phyloP scores from a whole-genome alignment of 2,888 invertebrate species.

The Leptinotarsa juncta region DNA sequence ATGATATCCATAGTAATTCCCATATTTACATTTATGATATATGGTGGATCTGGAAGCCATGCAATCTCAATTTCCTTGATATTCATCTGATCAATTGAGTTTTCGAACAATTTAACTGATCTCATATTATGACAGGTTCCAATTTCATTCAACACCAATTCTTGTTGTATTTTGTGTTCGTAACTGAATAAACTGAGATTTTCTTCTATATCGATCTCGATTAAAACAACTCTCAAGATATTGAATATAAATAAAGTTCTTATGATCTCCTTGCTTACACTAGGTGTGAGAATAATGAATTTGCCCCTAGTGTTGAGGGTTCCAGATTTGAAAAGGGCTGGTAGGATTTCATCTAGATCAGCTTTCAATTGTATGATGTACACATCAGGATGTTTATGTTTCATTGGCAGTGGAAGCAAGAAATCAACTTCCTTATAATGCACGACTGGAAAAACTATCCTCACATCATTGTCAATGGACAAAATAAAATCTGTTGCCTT shows the following conservation, averaged over 20 bases:
- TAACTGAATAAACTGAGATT: not conserved
- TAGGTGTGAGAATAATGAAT: not conserved
- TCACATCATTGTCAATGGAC: not conserved
- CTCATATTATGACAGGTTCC: not conserved
- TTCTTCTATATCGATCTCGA: not conserved
- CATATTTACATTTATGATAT: conserved; percentile 2
- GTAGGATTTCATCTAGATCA: not conserved
- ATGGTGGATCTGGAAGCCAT: conserved; percentile 3
- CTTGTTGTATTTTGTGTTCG: not conserved
- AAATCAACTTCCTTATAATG: not conserved
- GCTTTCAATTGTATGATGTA: not conserved
- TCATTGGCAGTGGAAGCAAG: not conserved
- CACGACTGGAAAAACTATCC: not conserved
- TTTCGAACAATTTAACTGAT: not conserved
- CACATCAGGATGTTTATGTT: not conserved
- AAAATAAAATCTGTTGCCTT: not conserved
- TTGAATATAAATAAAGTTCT: not conserved
- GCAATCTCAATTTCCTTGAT: not conserved
- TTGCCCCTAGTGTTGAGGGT: not conserved
- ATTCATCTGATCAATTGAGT: not conserved
- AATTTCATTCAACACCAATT: not conserved
- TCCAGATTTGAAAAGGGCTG: not conserved
- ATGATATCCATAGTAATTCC: not conserved
- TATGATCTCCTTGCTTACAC: not conserved
- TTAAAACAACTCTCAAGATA: not conserved